These are phyloP conservation scores for Syngnathus floridae DNA, from an alignment of 2,113 vertebrate genomes.

Conservation along the genomic window DNA sequence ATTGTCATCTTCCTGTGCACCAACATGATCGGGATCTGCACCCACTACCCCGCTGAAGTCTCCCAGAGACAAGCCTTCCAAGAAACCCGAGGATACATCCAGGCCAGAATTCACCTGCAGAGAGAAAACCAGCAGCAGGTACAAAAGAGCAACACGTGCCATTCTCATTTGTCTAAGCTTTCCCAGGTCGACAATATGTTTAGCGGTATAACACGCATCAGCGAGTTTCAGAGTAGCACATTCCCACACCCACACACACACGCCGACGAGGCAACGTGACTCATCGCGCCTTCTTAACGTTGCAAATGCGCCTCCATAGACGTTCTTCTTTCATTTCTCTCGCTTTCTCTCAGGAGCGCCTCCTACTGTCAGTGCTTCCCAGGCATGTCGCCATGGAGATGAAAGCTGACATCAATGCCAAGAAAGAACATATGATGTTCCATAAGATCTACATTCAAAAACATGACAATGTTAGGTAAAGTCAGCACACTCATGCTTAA, in stretches of 20 bases:
- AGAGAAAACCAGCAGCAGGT: constrained; percentile 97
- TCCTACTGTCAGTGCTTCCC: constrained; percentile 91
- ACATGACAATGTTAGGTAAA: constrained; percentile 95
- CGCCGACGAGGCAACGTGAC: constrained; percentile 48
- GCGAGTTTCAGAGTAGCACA: constrained; percentile 43
- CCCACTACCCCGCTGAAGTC: constrained; percentile 93
- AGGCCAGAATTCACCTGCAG: constrained; percentile 89
- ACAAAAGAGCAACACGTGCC: constrained; percentile 45
- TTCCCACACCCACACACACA: constrained; percentile 55
- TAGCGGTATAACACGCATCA: constrained; percentile 32
- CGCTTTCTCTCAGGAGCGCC: constrained; percentile 83
- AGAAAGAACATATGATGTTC: constrained; percentile 99
- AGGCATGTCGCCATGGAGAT: constrained; percentile 98
- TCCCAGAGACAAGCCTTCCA: constrained; percentile 96
- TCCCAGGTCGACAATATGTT: constrained; percentile 57
- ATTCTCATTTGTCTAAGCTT: constrained; percentile 42
- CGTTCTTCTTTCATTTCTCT: constrained; percentile 31
- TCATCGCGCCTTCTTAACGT: constrained; percentile 43
- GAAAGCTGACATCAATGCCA: constrained; percentile 97
- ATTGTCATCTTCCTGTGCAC: constrained; percentile 90
- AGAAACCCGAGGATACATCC: constrained; percentile 93
- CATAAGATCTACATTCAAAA: constrained; percentile 99
- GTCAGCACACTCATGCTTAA: neutral
- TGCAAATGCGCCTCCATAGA: constrained; percentile 47
- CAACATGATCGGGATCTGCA: constrained; percentile 93